phyloP scores from a whole-genome alignment of 2,113 vertebrate species.

The Jacana jacana region DNA sequence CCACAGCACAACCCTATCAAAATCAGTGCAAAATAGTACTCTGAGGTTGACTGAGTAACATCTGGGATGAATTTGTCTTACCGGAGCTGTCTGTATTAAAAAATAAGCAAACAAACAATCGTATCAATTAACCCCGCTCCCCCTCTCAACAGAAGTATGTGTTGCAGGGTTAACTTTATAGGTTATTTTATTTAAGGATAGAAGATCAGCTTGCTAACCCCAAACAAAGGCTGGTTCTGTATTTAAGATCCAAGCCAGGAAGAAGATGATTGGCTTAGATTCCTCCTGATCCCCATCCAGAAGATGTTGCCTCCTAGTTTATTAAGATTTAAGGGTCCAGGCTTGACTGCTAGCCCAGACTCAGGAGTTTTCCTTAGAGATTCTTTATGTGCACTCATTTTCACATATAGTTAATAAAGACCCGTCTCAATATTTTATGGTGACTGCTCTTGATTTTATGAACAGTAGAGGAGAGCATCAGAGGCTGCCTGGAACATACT shows the following conservation, averaged over 20 bases:
- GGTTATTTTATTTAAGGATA: not conserved
- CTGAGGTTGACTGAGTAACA: not conserved
- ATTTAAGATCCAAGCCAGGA: not conserved
- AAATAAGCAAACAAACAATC: not conserved
- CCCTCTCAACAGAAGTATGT: not conserved
- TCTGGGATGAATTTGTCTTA: not conserved
- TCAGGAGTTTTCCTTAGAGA: not conserved
- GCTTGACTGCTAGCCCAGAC: not conserved
- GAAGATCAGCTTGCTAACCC: not conserved
- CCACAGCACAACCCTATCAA: not conserved
- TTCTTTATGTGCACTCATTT: not conserved
- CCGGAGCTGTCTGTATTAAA: not conserved
- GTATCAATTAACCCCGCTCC: not conserved
- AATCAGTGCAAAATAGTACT: not conserved
- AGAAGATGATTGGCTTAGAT: not conserved
- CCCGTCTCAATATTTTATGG: not conserved
- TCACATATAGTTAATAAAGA: not conserved
- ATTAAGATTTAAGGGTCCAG: not conserved
- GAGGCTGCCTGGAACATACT: not conserved
- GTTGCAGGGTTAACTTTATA: not conserved
- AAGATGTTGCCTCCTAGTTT: not conserved
- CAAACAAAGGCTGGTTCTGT: not conserved
- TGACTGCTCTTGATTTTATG: not conserved
- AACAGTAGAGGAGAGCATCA: not conserved
- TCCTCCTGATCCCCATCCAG: not conserved